Base-by-base conservation (phyloP, 2,888 invertebrate species). In the Andrena camellia region DNA sequence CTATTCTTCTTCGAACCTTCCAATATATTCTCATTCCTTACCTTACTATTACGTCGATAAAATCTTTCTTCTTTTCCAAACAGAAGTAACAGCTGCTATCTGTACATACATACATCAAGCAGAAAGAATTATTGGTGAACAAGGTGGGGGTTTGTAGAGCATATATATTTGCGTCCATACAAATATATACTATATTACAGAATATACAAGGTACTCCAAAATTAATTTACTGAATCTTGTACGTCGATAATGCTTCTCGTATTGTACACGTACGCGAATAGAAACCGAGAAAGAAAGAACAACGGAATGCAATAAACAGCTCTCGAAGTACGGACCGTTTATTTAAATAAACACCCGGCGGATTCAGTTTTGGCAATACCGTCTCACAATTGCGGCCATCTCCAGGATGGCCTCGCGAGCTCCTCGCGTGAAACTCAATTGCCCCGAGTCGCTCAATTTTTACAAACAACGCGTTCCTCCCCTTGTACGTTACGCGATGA, bases 131-230 rank as follows among this genome's bases (percentile, higher is more conserved):
- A 52, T 52, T 52, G 8, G 8, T 1, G 7, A 23, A 42, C 10
- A 57, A 26, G 29, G 33, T 35, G 17, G 35, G 76, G 26, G 33
- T 82, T 70, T 76, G 64, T 76, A 71, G 35, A 81, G 54, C 69
- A 81, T 82, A 82, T 83, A 82, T 82, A 76, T 69, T 72, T 83
- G 83, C 69, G 57, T 64, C 71, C 72, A 85, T 85, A 78, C 76
- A 78, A 83, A 83, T 78, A 83, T 78, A 83, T 83, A 81, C 59
- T 82, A 81, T 82, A 81, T 67, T 82, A 83, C 83, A 83, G 83
- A 83, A 83, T 78, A 68, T 78, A 78, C 71, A 73, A 62, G 77
- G 77, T 82, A 73, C 69, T 62, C 83, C 60, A 83, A 83, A 82
- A 72, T 77, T 68, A 82, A 71, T 78, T 83, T 66, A 71, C 35